Evolutionary conservation across 2,113 vertebrate species (phyloP), one percentile per base, ranked within the genome.

Genomic region (Hystrix brachyura): DNA sequence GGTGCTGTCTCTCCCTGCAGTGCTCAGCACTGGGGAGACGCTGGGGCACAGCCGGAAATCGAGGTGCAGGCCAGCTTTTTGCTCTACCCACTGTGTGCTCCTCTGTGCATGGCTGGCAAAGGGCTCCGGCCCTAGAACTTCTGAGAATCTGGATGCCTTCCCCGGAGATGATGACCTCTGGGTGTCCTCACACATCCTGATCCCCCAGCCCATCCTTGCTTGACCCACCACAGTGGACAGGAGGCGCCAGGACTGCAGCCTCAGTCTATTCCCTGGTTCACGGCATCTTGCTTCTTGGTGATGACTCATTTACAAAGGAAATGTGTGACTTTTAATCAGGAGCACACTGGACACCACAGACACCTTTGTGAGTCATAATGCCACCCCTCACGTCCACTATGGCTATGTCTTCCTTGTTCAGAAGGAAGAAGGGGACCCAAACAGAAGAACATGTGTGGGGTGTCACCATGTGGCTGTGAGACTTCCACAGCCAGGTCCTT

Each of bases 141-240:
- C 62, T n/a, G 55, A 7, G 53, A 17, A 11, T 7, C 48, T n/a
- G 64, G 51, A 4, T 4, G 0, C 43, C 76, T 53, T 17, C 23
- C 46, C 65, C 10, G 43, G 34, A 12, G 88, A 60, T 0, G 12
- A 8, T 4, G 46, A 17, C 1, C 0, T 23, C n/a, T 25, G 15
- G 25, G 12, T 55, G 57, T 29, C 13, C 25, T 13, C 0, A 4
- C 15, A 1, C 2, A 0, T 29, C 32, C 4, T 13, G 25, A 4
- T 23, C 19, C 34, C 48, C 38, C 19, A 2, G 11, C 60, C 11
- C 12, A 6, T n/a, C 12, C 34, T 11, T 32, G 19, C 53, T 27
- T 11, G 34, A 27, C 71, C 34, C 1, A 5, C 34, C 21, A 34
- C 3, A 2, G 5, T 1, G 19, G 10, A 13, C 6, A 59, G 74